phyloP scores from a whole-genome alignment of 2,113 vertebrate genomes.

The Emberiza fucata region DNA sequence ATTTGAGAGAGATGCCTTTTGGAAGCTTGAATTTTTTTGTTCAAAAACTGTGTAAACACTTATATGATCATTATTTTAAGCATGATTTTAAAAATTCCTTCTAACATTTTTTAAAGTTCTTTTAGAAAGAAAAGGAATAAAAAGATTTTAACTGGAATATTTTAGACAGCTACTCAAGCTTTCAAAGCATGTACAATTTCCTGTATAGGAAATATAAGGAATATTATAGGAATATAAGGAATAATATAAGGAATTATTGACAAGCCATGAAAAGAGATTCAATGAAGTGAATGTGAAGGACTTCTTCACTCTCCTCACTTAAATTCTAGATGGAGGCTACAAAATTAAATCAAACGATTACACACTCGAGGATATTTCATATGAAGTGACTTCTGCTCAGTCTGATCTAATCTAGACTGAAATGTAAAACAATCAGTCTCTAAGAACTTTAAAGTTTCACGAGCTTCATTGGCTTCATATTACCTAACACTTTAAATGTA shows the following conservation, averaged over 20 bases:
- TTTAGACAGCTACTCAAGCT: background rate
- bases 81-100: background rate
- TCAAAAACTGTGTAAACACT: background rate
- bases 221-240: background rate
- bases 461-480: background rate
- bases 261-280: background rate
- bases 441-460: background rate
- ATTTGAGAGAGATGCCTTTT: background rate
- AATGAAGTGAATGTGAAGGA: background rate
- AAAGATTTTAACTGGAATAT: background rate
- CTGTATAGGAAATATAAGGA: background rate
- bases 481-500: background rate
- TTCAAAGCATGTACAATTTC: background rate
- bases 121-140: background rate
- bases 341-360: slow-evolving; percentile 51
- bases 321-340: background rate
- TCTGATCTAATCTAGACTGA: slow-evolving; percentile 10
- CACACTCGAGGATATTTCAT: background rate
- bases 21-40: background rate
- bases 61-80: background rate
- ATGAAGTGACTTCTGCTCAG: background rate
- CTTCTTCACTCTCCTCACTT: background rate
- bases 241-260: slow-evolving; percentile 3
- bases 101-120: background rate
- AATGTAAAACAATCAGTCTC: background rate